A percentile compares a stretch with the other conserved stretches of the same genome.
These are phyloP conservation scores for Drosophila rellima DNA, from an alignment of 2,888 invertebrate species.

Conservation along the genomic window DNA sequence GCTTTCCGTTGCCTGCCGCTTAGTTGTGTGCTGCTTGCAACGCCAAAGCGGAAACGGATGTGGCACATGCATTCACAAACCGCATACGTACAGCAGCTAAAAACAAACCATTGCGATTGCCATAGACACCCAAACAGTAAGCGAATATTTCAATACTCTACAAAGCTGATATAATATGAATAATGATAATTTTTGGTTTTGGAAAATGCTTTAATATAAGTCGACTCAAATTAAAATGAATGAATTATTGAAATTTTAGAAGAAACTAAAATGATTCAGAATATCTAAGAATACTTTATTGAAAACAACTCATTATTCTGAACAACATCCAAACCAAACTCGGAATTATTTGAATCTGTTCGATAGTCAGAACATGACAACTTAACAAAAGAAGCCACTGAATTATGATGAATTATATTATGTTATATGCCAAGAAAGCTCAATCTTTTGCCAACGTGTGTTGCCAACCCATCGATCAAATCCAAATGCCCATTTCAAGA, in stretches of 20 bases:
- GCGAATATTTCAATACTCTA: conserved; percentile 22
- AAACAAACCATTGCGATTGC: conserved; percentile 15
- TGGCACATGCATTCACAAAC: conserved; percentile 70
- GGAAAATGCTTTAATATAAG: too few relatives aligned
- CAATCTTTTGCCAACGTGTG: background rate
- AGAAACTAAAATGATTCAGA: too few relatives aligned
- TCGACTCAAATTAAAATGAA: too few relatives aligned
- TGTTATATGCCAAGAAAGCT: background rate
- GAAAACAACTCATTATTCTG: background rate
- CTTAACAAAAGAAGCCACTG: background rate
- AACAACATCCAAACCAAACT: background rate
- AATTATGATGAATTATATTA: background rate
- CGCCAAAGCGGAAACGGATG: conserved; percentile 69
- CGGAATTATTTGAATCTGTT: background rate
- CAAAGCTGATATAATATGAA: background rate
- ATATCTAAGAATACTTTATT: background rate
- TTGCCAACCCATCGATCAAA: background rate
- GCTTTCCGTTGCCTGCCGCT: conserved; percentile 27
- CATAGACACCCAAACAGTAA: background rate
- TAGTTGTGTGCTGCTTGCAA: conserved; percentile 34
- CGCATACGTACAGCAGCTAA: conserved; percentile 44
- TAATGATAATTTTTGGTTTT: too few relatives aligned
- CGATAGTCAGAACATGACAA: background rate
- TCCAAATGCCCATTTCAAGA: background rate
- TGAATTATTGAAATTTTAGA: too few relatives aligned